Evolutionary conservation across 2,888 invertebrate genomes (phyloP), one percentile per base, ranked within the genome.

Genomic region (Piscicola geometra): DNA sequence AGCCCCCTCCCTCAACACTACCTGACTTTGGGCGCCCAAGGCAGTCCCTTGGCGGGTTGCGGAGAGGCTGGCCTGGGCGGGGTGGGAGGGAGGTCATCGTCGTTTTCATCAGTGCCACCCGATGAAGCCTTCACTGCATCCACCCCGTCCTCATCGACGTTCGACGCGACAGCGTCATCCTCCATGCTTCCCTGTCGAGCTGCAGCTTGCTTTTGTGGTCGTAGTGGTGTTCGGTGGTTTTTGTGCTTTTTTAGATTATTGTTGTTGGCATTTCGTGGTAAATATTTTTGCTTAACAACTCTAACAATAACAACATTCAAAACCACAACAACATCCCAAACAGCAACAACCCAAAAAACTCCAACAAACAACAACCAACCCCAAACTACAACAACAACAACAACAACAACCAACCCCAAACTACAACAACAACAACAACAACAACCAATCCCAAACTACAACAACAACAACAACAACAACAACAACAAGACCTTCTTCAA

Each of bases 151-250:
- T 73, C 76, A 9, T 73, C 76, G 12, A 47, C 50, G 21, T 86
- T 94, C 94, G 74, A 92, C 60, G n/a, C 25, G 15, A 56, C n/a
- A 3, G 60, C 5, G 25, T 56, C 60, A 78, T 91, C 91, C 78
- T 92, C 91, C 83, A 93, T 93, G 36, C 97, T 97, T 67, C 97
- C 93, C 88, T 97, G 96, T 85, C 96, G 96, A 87, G 93, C 92
- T 81, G 96, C 89, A 82, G 91, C 90, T 87, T 91, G 74, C n/a
- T 52, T 25, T 9, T 18, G n/a, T 21, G 5, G 2, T 30, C n/a
- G 28, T 66, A 66, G 28, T 67, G 67, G 33, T 32, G 30, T 66
- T 33, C 28, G 33, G n/a, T 64, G n/a, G n/a, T n/a, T n/a, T n/a
- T n/a, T n/a, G n/a, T n/a, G n/a, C n/a, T n/a, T n/a, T n/a, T n/a